Evolutionary conservation across 2,888 invertebrate genomes (phyloP).

Genomic region (Palloptera scutellata): DNA sequence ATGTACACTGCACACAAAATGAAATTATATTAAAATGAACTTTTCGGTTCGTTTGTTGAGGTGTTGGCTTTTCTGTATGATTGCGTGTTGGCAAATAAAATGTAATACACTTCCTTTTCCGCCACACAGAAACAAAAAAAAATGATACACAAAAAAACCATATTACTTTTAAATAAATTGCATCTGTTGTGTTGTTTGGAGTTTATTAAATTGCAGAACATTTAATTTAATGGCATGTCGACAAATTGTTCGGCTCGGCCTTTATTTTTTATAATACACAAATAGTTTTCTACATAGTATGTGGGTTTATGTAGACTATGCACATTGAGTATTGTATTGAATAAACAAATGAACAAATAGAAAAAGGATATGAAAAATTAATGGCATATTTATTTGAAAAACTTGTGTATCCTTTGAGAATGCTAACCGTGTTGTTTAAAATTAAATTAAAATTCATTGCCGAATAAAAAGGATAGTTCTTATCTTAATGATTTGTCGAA

Average conservation of each 20-base stretch:
- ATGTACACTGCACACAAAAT: too few relatives aligned
- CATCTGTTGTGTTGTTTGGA: not conserved
- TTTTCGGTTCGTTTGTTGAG: constrained; percentile 1
- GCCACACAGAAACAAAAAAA: not conserved
- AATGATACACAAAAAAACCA: not conserved
- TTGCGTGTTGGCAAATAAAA: constrained; percentile 20
- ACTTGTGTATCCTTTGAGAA: too few relatives aligned
- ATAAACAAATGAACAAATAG: too few relatives aligned
- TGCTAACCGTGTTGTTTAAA: not conserved
- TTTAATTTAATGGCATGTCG: constrained; percentile 9
- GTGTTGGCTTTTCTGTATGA: constrained; percentile 10
- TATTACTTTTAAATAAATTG: constrained; percentile 15
- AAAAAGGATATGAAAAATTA: too few relatives aligned
- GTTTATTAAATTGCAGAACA: constrained; percentile 19
- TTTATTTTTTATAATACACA: not conserved
- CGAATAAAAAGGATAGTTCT: not conserved
- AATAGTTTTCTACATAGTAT: not conserved
- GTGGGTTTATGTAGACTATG: too few relatives aligned
- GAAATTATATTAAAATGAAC: too few relatives aligned
- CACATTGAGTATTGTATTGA: too few relatives aligned
- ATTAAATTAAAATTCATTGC: not conserved
- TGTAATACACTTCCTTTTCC: constrained; percentile 32
- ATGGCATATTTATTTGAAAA: too few relatives aligned
- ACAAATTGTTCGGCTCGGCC: constrained; percentile 4
- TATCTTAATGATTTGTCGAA: not conserved